phyloP scores from a whole-genome alignment of 1,140 invertebrate genomes.

The Lysiphlebus fabarum region DNA sequence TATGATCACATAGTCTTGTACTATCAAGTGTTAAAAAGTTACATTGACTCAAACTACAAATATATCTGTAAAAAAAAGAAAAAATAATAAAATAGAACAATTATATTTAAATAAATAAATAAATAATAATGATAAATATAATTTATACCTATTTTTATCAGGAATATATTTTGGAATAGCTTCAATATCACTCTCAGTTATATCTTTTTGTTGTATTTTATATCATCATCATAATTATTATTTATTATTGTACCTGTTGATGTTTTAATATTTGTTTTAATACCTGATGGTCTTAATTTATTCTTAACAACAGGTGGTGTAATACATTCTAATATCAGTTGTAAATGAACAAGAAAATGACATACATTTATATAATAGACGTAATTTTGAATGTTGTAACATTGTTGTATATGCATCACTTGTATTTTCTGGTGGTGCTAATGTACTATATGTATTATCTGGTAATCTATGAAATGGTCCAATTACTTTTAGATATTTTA shows the following conservation, averaged over 20 bases:
- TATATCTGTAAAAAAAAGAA: slow-evolving; percentile 49
- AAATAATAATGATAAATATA: neutral
- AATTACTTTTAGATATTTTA: too few relatives aligned
- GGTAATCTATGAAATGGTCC: too few relatives aligned
- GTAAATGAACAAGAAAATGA: slow-evolving; percentile 54
- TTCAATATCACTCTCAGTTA: slow-evolving; percentile 32
- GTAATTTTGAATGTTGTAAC: slow-evolving; percentile 41
- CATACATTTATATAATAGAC: slow-evolving; percentile 62
- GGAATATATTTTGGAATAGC: slow-evolving; percentile 62
- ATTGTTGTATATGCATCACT: slow-evolving; percentile 39
- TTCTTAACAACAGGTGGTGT: too few relatives aligned
- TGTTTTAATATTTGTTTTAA: slow-evolving; percentile 38
- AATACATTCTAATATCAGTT: too few relatives aligned
- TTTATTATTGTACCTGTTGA: too few relatives aligned
- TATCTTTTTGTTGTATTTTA: slow-evolving; percentile 24
- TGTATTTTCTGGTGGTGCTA: slow-evolving; percentile 36
- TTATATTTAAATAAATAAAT: slow-evolving; percentile 8
- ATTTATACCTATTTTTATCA: slow-evolving; percentile 56
- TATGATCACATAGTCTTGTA: slow-evolving; percentile 67
- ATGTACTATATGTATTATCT: neutral
- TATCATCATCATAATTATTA: too few relatives aligned
- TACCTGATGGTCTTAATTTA: slow-evolving; percentile 63
- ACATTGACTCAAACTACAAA: slow-evolving; percentile 68
- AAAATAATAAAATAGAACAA: slow-evolving; percentile 9
- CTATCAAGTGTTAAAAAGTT: slow-evolving; percentile 71